phyloP scores from a whole-genome alignment of 2,113 vertebrate species.

The Irena cyanogastra region DNA sequence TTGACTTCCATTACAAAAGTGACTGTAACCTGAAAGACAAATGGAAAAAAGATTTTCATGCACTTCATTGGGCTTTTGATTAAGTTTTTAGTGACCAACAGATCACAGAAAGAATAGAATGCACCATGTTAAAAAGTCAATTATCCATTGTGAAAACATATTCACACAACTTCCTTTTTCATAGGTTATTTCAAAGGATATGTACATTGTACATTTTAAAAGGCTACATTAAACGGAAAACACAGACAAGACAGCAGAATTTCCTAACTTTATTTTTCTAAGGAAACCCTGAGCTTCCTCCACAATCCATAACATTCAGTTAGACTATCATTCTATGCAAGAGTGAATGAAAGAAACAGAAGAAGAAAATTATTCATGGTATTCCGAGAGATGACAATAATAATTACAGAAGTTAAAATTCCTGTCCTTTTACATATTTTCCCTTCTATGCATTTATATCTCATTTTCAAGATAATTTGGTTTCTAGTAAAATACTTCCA shows the following conservation, averaged over 20 bases:
- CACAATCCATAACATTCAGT: neutral
- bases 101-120: neutral
- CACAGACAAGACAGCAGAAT: neutral
- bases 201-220: neutral
- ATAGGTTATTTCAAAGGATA: neutral
- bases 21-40: neutral
- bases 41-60: neutral
- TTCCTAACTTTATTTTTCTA: neutral
- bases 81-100: neutral
- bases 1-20: neutral
- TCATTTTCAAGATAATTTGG: constrained; percentile 2
- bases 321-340: neutral
- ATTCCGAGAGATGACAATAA: neutral
- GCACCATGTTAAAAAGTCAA: neutral
- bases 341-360: neutral
- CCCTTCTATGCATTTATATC: neutral
- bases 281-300: neutral
- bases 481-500: neutral
- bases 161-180: neutral
- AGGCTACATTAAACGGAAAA: neutral
- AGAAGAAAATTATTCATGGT: neutral
- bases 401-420: neutral
- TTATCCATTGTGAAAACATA: neutral
- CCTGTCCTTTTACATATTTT: neutral
- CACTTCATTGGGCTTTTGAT: neutral